Conservation (phyloP, 2,888 invertebrate species). For the Cephus sareptanus region DNA sequence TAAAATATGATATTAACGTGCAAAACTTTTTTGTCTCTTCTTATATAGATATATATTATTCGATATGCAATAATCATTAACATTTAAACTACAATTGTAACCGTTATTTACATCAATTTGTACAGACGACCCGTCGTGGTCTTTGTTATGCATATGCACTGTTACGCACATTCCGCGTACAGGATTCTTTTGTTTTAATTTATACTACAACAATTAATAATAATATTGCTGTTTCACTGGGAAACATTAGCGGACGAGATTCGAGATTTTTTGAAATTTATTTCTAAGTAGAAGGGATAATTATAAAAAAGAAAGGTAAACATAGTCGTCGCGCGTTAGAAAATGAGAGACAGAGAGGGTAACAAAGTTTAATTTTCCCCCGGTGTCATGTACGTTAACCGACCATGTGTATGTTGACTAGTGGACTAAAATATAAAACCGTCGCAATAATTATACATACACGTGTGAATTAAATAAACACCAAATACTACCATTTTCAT, state of each 20-base stretch:
- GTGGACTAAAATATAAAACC: conserved; percentile 35
- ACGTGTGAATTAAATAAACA: conserved; percentile 33
- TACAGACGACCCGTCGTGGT: conserved; percentile 36
- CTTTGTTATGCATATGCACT: not conserved
- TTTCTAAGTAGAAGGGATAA: not conserved
- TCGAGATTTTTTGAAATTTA: not conserved
- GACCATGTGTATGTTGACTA: conserved; percentile 32
- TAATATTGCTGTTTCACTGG: conserved; percentile 15
- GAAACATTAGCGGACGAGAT: conserved; percentile 9
- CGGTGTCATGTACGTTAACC: not conserved
- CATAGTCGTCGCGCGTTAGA: not conserved
- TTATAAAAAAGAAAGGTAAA: conserved; percentile 9
- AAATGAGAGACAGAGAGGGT: not conserved
- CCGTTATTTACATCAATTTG: conserved; percentile 54
- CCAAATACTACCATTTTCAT: conserved; percentile 6
- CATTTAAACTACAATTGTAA: conserved; percentile 41
- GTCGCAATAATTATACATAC: conserved; percentile 22
- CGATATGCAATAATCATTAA: conserved; percentile 34
- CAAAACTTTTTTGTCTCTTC: not conserved
- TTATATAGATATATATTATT: conserved; percentile 29
- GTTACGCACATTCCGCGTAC: conserved; percentile 1
- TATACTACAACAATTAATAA: conserved; percentile 8
- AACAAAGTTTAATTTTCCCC: not conserved
- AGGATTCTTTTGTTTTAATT: not conserved
- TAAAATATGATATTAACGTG: not conserved